Conservation (phyloP, 2,113 vertebrate species). For the Gracilinanus agilis region DNA sequence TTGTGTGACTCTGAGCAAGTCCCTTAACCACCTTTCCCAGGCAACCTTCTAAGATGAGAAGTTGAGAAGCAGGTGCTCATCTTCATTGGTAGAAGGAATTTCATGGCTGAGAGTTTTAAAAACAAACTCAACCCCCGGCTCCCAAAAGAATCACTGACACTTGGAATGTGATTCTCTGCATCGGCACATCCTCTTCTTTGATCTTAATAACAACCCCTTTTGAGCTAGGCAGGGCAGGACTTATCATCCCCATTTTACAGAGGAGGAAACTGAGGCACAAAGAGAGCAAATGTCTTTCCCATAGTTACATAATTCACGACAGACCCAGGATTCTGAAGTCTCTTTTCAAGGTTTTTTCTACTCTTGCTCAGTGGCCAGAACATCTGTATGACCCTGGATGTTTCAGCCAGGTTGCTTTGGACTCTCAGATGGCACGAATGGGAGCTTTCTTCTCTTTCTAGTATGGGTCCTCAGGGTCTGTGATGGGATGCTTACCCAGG, state of each 20-base stretch:
- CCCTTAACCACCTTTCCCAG: not conserved
- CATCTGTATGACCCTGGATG: not conserved
- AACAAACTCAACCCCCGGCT: not conserved
- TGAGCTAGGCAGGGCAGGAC: not conserved
- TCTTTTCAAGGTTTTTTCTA: not conserved
- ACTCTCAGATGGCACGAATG: not conserved
- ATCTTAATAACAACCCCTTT: not conserved
- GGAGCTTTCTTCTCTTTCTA: fast-evolving
- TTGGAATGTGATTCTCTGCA: not conserved
- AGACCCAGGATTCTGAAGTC: not conserved
- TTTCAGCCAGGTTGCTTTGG: not conserved
- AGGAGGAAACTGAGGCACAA: not conserved
- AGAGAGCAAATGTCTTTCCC: not conserved
- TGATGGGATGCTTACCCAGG: fast-evolving
- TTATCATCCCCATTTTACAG: not conserved
- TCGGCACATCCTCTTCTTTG: not conserved
- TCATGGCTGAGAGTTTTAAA: not conserved
- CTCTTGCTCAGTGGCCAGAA: not conserved
- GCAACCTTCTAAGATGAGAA: not conserved
- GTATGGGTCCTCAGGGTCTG: not conserved
- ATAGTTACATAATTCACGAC: not conserved
- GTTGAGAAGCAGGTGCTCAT: not conserved
- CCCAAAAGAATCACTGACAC: not conserved
- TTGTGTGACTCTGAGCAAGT: not conserved
- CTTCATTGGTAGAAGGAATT: not conserved